phyloP scores from a whole-genome alignment of 2,888 invertebrate species.

The Hypomecis punctinalis region DNA sequence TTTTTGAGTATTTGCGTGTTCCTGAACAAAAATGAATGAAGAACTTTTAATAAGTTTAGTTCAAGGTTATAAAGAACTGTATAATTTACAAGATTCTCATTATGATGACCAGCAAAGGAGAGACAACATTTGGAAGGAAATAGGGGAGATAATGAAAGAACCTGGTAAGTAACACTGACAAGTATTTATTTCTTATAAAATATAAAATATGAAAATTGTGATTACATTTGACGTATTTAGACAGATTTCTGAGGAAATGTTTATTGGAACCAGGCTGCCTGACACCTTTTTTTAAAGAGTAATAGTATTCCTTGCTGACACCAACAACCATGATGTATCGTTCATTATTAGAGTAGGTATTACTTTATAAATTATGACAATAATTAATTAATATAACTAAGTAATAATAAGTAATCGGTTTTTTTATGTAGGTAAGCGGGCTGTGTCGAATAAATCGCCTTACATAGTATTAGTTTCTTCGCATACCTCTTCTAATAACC shows the following conservation, averaged over 20 bases:
- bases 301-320: background rate
- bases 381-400: no score
- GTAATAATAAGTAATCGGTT: no score
- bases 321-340: slow-evolving; percentile 6
- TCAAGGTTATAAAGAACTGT: slow-evolving; percentile 18
- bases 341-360: slow-evolving; percentile 6
- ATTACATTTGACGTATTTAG: no score
- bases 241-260: slow-evolving; percentile 20
- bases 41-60: slow-evolving; percentile 17
- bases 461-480: background rate
- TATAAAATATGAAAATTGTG: slow-evolving; percentile 2
- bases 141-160: slow-evolving; percentile 12
- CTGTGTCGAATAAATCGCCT: no score
- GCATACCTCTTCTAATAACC: slow-evolving; percentile 6
- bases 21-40: slow-evolving; percentile 22
- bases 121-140: slow-evolving; percentile 17
- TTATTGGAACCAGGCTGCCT: slow-evolving; percentile 17
- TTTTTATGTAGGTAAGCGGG: no score
- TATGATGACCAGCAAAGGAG: slow-evolving; percentile 19
- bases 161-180: slow-evolving; percentile 8
- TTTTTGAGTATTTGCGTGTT: slow-evolving; percentile 23
- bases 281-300: background rate
- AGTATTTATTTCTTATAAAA: slow-evolving; percentile 14
- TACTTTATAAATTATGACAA: slow-evolving; percentile 3
- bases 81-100: slow-evolving; percentile 19